Base-by-base conservation (phyloP, 2,797 vertebrate species). In the Harpagifer antarcticus region DNA sequence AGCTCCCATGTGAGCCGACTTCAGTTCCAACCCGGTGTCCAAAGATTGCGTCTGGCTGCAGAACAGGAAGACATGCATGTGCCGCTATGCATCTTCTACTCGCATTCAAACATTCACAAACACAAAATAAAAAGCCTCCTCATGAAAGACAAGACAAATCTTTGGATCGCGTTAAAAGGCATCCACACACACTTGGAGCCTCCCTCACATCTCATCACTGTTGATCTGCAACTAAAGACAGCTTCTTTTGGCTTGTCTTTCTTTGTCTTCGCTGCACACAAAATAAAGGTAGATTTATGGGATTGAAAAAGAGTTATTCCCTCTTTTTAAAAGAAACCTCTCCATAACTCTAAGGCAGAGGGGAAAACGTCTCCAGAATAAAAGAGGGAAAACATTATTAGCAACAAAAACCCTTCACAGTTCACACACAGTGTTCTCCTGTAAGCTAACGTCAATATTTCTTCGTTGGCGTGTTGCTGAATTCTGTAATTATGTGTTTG, bases 401-500 rank as follows among this genome's bases (percentile, higher is more conserved):
- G 52, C 57, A 50, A 56, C 74, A 84, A 74, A 78, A 72, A 45
- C 3, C 2, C 68, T 65, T 64, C 66, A 58, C 78, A 74, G 66
- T 76, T 84, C 77, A 79, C 59, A 74, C 48, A n/a, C 49, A 72
- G 54, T 49, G 79, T 79, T 84, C 71, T 54, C 66, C 85, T 78
- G 63, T 47, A 84, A 86, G 66, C 67, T 82, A 72, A n/a, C 67
- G 81, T 89, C 83, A 6, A 90, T 89, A 87, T 90, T 88, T 93
- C 88, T 88, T 86, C 89, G 89, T 92, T 87, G 85, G 82, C n/a
- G 49, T 84, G 88, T 85, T 81, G 80, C 79, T 73, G 81, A 81
- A 82, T 86, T 89, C 84, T 88, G 79, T 91, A 90, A 92, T 91
- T 87, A 93, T 81, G 74, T 81, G 83, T 91, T 84, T 88, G 85